Base-by-base conservation (phyloP, 2,888 invertebrate genomes). In the Perdita meconis region DNA sequence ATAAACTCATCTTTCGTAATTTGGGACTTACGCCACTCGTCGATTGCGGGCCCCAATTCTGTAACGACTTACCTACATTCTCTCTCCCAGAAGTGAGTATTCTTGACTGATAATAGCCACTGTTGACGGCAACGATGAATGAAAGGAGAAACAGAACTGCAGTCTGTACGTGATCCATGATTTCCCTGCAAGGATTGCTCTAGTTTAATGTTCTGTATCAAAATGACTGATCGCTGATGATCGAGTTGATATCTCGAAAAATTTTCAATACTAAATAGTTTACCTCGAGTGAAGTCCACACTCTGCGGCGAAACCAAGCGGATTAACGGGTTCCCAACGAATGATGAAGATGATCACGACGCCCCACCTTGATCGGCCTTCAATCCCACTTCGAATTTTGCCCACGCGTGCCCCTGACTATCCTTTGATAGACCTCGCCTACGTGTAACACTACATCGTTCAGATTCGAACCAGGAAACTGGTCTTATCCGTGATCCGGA, bases 321-420 rank as follows among this genome's bases (percentile, higher is more conserved):
- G 67, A 88, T 81, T 86, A 80, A 75, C 57, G 63, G 74, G 63
- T 71, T 19, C 40, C 34, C 61, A 44, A 60, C 36, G 68, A 72
- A 59, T 42, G 42, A 3, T 59, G 30, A 42, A 67, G 75, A 77
- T 74, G 73, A 84, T 65, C 66, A 70, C 65, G 64, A 38, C 60
- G 44, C 74, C 75, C 80, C 82, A 64, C 77, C 71, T 70, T 63
- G n/a, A 34, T 30, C 50, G 67, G 60, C 75, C 65, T 83, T 83
- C 77, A 24, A 34, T 75, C 84, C 86, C 84, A 82, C 82, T 80
- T 83, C 69, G 74, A 83, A 84, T 67, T 68, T 82, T 71, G 70
- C 89, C 89, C 85, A 89, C 88, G 84, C 85, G 30, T 66, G 85
- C 70, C 88, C 89, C 83, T 89, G 87, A 78, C 64, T 22, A 55